phyloP scores from a whole-genome alignment of 2,797 vertebrate genomes.

The Sylvia borin region DNA sequence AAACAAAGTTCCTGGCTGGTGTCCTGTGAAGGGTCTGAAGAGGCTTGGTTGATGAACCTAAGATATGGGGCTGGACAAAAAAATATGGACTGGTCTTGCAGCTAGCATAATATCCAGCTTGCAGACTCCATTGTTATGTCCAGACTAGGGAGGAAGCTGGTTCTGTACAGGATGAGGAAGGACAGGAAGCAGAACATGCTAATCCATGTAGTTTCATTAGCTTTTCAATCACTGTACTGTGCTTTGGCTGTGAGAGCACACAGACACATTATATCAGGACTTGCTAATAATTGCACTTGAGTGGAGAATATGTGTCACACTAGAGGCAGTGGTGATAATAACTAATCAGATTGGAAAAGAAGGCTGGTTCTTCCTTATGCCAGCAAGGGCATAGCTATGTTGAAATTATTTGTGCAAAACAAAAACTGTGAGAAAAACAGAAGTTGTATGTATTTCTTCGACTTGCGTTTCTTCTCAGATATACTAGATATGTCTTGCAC shows the following conservation, averaged over 20 bases:
- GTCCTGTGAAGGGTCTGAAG: not conserved
- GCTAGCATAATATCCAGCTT: not conserved
- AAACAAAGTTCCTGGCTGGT: not conserved
- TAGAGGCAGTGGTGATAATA: not conserved
- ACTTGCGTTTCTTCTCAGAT: slow-evolving; percentile 2
- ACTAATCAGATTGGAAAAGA: not conserved
- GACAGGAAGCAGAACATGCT: not conserved
- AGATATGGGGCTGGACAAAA: not conserved
- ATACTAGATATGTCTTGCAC: not conserved
- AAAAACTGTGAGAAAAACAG: not conserved
- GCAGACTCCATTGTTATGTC: not conserved
- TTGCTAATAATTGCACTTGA: not conserved
- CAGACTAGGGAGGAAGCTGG: not conserved
- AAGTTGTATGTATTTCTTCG: not conserved
- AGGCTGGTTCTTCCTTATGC: not conserved
- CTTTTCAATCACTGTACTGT: not conserved
- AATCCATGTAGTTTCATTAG: not conserved
- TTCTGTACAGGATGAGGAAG: not conserved
- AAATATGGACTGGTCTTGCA: not conserved
- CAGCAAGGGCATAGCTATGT: not conserved
- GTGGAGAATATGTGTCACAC: not conserved
- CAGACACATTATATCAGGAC: not conserved
- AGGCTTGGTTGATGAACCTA: not conserved
- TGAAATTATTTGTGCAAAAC: not conserved
- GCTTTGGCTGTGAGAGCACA: not conserved